Conservation (phyloP, 2,797 vertebrate genomes). For the Chaetodon trifasciatus region DNA sequence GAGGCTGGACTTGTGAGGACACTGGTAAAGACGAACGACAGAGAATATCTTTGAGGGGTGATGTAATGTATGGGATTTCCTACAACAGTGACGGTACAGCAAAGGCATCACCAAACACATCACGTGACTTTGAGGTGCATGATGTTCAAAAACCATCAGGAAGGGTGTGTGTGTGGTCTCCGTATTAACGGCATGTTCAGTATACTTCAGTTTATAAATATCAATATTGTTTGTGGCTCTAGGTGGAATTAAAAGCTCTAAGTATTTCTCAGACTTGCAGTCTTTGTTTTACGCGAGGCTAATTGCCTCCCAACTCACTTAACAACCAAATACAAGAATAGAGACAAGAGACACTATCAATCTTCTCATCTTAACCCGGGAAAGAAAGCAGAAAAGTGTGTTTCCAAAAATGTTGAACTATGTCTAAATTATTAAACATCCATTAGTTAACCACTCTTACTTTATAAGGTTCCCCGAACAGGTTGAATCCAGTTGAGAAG, state of each 20-base stretch:
- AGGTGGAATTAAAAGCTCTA: background rate
- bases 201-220: background rate
- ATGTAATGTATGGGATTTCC: too few species aligned
- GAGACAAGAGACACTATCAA: too few species aligned
- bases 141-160: too few species aligned
- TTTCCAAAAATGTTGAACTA: background rate
- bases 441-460: constrained; percentile 78
- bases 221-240: background rate
- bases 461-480: constrained; percentile 98
- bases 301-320: background rate
- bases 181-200: too few species aligned
- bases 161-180: too few species aligned
- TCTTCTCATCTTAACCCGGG: background rate
- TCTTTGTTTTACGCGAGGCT: background rate
- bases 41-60: too few species aligned
- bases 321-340: background rate
- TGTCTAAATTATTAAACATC: background rate
- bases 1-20: too few species aligned
- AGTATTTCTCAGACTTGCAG: background rate
- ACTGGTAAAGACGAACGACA: too few species aligned
- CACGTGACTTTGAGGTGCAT: too few species aligned
- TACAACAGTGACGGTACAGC: too few species aligned
- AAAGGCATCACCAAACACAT: too few species aligned
- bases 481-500: constrained; percentile 97
- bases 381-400: background rate